Conservation (phyloP, 2,797 vertebrate species). For the Melanotaenia pygmaea region DNA sequence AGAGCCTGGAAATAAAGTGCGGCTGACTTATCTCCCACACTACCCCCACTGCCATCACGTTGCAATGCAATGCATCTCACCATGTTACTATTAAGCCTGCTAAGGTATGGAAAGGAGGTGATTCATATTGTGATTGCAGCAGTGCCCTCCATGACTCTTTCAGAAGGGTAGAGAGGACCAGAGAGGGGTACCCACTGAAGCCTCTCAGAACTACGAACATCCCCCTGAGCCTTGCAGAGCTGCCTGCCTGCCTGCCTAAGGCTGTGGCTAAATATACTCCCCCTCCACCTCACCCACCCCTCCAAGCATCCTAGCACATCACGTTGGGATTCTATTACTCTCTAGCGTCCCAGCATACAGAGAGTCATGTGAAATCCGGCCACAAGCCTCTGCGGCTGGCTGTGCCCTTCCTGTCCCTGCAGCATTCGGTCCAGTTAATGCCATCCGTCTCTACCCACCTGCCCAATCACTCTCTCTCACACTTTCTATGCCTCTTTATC, state of each 20-base stretch:
- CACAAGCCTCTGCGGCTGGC: constrained; percentile 64
- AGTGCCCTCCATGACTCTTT: constrained; percentile 57
- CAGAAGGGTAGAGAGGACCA: constrained; percentile 51
- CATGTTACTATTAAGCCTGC: constrained; percentile 63
- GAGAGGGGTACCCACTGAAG: constrained; percentile 43
- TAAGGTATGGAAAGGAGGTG: constrained; percentile 68
- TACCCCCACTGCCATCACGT: constrained; percentile 43
- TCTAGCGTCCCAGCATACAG: constrained; percentile 56
- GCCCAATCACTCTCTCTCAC: constrained; percentile 58
- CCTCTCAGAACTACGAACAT: constrained; percentile 41
- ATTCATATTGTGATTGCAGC: constrained; percentile 72
- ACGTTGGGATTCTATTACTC: constrained; percentile 84
- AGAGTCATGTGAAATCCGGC: constrained; percentile 72
- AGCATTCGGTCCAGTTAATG: constrained; percentile 62
- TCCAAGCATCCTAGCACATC: constrained; percentile 76
- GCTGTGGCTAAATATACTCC: constrained; percentile 81
- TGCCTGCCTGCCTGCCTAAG: constrained; percentile 57
- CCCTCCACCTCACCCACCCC: constrained; percentile 13
- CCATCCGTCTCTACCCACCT: constrained; percentile 64
- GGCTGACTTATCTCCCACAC: constrained; percentile 51
- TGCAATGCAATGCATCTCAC: constrained; percentile 73
- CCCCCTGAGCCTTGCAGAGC: constrained; percentile 40
- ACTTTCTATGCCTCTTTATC: constrained; percentile 49
- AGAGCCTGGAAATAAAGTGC: constrained; percentile 63
- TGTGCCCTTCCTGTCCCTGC: constrained; percentile 64